Evolutionary conservation across 2,888 invertebrate genomes (phyloP).

Genomic region (Melinaea menophilus): DNA sequence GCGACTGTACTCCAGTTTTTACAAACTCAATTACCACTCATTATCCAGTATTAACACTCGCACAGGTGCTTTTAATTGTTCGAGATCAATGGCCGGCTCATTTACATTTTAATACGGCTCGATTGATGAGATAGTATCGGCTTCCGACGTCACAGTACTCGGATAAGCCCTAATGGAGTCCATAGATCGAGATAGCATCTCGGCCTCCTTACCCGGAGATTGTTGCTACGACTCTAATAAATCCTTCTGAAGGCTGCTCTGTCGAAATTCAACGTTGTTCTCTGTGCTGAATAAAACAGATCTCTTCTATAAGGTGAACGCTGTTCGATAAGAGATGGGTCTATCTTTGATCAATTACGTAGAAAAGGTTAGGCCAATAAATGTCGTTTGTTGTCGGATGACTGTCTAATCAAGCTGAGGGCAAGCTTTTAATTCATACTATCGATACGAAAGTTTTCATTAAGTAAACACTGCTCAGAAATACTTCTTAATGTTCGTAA

Average conservation of each 20-base stretch:
- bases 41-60: conserved; percentile 1
- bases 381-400: neutral
- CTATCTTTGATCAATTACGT: neutral
- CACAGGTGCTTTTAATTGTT: conserved; percentile 12
- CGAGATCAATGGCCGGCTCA: conserved; percentile 25
- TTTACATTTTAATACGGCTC: conserved; percentile 38
- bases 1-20: conserved; percentile 11
- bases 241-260: conserved; percentile 18
- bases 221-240: conserved; percentile 19
- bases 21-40: conserved; percentile 16
- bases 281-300: conserved; percentile 9
- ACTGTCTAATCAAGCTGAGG: neutral
- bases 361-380: neutral
- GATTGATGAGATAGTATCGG: conserved; percentile 35
- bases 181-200: conserved; percentile 28
- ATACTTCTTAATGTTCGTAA: too few species aligned
- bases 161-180: conserved; percentile 33
- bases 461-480: neutral
- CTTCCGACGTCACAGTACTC: conserved; percentile 31
- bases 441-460: neutral
- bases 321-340: neutral
- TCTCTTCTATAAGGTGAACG: neutral
- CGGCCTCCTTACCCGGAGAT: conserved; percentile 24
- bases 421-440: neutral
- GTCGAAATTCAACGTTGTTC: conserved; percentile 15